A percentile compares a stretch with the other conserved stretches of the same genome.
Evolutionary conservation across 2,113 vertebrate genomes (phyloP).

Genomic region (Gymnobelideus leadbeateri): DNA sequence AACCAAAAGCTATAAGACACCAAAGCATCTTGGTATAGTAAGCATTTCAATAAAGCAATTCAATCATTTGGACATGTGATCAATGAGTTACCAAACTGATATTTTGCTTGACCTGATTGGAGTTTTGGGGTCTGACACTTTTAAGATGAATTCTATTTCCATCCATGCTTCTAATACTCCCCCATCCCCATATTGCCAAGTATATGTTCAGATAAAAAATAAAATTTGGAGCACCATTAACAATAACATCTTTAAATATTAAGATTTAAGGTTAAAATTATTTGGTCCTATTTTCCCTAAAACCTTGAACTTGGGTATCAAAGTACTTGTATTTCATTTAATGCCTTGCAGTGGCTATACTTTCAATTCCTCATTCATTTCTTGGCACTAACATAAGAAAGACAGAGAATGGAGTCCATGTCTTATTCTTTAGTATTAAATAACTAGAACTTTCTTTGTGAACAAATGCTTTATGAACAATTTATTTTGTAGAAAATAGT

Average conservation of each 20-base stretch:
- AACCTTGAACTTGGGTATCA: neutral
- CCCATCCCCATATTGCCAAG: neutral
- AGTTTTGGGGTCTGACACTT: neutral
- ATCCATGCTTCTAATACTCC: neutral
- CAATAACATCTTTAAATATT: neutral
- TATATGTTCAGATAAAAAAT: neutral
- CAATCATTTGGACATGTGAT: neutral
- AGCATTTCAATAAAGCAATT: constrained; percentile 30
- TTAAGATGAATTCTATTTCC: neutral
- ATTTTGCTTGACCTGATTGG: neutral
- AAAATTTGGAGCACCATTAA: neutral
- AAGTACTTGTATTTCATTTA: neutral
- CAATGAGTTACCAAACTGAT: neutral
- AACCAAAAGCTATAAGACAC: neutral
- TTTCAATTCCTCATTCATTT: neutral
- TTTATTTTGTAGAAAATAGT: constrained; percentile 7
- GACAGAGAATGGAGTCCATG: neutral
- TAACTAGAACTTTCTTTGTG: neutral
- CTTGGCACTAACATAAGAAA: neutral
- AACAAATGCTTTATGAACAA: neutral
- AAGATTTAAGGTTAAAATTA: constrained; percentile 30
- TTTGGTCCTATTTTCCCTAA: neutral
- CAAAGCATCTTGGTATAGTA: neutral
- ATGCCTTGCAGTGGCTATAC: neutral
- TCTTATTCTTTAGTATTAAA: constrained; percentile 4